phyloP scores from a whole-genome alignment of 2,888 invertebrate genomes.

The Troides aeacus region DNA sequence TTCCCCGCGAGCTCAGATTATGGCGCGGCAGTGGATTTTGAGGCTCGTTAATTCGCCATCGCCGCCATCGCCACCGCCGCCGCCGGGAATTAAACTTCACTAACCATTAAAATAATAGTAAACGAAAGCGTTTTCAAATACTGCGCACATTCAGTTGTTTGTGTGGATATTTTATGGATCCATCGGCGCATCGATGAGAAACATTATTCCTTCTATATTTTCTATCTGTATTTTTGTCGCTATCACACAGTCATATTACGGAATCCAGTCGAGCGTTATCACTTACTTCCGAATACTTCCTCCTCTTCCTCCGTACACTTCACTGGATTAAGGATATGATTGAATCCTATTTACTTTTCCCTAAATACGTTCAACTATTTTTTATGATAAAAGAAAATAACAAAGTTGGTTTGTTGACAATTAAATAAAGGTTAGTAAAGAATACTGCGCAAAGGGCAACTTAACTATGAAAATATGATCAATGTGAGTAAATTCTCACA shows the following conservation, averaged over 20 bases:
- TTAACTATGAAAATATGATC: too few relatives aligned
- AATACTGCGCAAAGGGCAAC: background rate
- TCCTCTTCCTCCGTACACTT: background rate
- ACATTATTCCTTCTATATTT: conserved; percentile 1
- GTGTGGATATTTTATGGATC: background rate
- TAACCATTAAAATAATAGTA: conserved; percentile 27
- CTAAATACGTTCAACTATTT: too few relatives aligned
- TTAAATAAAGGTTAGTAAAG: background rate
- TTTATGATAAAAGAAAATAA: background rate
- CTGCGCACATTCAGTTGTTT: background rate
- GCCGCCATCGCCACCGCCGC: conserved; percentile 24
- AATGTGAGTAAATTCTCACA: too few relatives aligned
- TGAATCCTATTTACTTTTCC: conserved; percentile 7
- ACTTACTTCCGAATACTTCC: background rate
- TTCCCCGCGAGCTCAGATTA: conserved; percentile 20
- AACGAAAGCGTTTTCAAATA: background rate
- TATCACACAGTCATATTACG: background rate
- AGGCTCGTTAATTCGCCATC: conserved; percentile 28
- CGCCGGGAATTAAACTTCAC: conserved; percentile 21
- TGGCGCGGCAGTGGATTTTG: conserved; percentile 25
- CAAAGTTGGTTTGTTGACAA: background rate
- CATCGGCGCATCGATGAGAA: background rate
- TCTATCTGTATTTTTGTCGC: conserved; percentile 1
- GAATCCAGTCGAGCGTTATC: conserved; percentile 8
- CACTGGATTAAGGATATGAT: conserved; percentile 14